A percentile compares a stretch with the other conserved stretches of the same genome.
These are phyloP conservation scores for Acrossocheilus fasciatus DNA, from an alignment of 2,797 vertebrate species.

Conservation along the genomic window DNA sequence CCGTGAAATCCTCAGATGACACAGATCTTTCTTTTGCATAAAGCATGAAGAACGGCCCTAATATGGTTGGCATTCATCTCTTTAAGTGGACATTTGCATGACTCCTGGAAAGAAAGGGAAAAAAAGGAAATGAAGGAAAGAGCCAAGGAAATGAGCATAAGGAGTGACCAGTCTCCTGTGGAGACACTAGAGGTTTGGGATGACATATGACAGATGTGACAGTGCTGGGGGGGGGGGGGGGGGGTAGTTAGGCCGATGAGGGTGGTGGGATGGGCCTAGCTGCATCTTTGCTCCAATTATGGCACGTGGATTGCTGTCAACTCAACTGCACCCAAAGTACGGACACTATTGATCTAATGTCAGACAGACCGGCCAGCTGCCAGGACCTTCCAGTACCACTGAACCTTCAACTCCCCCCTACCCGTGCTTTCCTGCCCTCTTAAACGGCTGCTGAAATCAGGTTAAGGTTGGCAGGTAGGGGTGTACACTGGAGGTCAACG, in stretches of 20 bases:
- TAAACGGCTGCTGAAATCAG: conserved; percentile 85
- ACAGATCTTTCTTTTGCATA: conserved; percentile 99
- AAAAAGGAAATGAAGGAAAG: conserved; percentile 61
- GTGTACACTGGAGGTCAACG: conserved; percentile 76
- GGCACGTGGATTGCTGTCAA: conserved; percentile 96
- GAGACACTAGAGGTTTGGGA: conserved; percentile 95
- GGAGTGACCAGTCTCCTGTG: conserved; percentile 87
- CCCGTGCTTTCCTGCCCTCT: conserved; percentile 61
- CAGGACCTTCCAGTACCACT: conserved; percentile 81
- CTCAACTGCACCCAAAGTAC: conserved; percentile 92
- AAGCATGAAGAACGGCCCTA: conserved; percentile 98
- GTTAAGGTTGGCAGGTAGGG: conserved; percentile 84
- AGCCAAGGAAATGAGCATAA: conserved; percentile 71
- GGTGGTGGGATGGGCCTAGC: conserved; percentile 80
- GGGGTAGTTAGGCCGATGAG: conserved; percentile 74
- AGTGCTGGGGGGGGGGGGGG: conserved; percentile 82
- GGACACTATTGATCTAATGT: conserved; percentile 99
- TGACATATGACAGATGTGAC: conserved; percentile 99
- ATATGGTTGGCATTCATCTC: conserved; percentile 95
- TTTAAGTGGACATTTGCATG: conserved; percentile 99
- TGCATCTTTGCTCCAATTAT: conserved; percentile 99
- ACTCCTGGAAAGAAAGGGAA: conserved; percentile 75
- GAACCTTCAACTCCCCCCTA: conserved; percentile 78
- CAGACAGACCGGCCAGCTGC: conserved; percentile 92
- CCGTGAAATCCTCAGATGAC: conserved; percentile 99